Evolutionary conservation across 2,797 vertebrate genomes (phyloP), one percentile per base, ranked within the genome.

Genomic region (Clarias pachynema): DNA sequence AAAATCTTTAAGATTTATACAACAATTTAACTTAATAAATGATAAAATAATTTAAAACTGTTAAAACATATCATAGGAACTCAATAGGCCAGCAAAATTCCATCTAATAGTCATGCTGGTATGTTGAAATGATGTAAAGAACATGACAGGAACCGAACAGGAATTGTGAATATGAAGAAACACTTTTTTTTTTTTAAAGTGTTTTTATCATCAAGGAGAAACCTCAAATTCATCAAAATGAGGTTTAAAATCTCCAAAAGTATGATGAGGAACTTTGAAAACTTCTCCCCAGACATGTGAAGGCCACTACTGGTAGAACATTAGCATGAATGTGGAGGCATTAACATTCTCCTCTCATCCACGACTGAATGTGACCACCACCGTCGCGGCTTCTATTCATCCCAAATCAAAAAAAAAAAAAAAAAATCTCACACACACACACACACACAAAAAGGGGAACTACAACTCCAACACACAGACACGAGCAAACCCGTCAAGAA

Each of bases 261-360:
- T 62, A 56, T 18, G 53, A 81, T 2, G 20, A 44, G 91, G 92
- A 88, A 94, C 92, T 94, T 94, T 89, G 87, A 73, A 90, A 91
- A 90, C 88, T 86, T 85, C 75, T 87, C 86, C 74, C 79, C 75
- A 83, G 82, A 89, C 86, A 60, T 40, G 80, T 87, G 89, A 82
- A 82, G 82, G 82, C 89, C 89, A 91, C 92, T 90, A 90, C 85
- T 60, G 73, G 92, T 92, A 93, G 92, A 95, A 94, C 93, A 94
- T 94, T 93, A 94, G 94, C 92, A 77, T 84, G 72, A 65, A 84
- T 29, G 82, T 63, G 86, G 85, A 90, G 85, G 84, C 86, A 90
- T 93, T 93, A 88, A 89, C 88, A 93, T 92, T 90, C 91, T 89
- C 65, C 85, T 89, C 90, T 90, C 91, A 90, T 91, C 87, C 85